phyloP scores from a whole-genome alignment of 2,113 vertebrate species.

The Castor canadensis region DNA sequence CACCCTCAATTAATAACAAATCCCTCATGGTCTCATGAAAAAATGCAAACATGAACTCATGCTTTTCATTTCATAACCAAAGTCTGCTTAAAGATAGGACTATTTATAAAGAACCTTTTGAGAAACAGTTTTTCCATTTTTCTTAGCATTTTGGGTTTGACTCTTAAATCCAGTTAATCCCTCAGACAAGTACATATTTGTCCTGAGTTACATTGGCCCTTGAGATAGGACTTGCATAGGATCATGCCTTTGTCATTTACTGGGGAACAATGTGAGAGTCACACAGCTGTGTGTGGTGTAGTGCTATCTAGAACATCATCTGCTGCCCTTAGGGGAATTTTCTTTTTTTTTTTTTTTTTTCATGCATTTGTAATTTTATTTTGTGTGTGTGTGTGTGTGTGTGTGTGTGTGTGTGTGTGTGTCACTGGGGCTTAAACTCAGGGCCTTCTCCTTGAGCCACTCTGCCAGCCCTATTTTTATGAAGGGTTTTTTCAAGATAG shows the following conservation, averaged over 20 bases:
- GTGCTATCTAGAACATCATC: background rate
- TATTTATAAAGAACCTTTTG: background rate
- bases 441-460: too few relatives aligned
- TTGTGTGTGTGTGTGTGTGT: too few relatives aligned
- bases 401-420: too few relatives aligned
- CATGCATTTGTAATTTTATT: too few relatives aligned
- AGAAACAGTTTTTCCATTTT: background rate
- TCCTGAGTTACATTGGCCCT: background rate
- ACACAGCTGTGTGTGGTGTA: background rate
- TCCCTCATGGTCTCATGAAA: background rate
- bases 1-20: constrained; percentile 3
- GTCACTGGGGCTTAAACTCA: too few relatives aligned
- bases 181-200: background rate
- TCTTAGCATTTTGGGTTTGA: constrained; percentile 6
- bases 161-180: background rate
- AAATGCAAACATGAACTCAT: background rate
- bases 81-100: background rate
- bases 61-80: background rate
- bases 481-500: too few relatives aligned
- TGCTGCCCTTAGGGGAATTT: background rate
- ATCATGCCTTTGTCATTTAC: background rate
- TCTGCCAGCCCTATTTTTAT: too few relatives aligned
- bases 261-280: background rate
- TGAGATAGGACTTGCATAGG: background rate
- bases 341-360: too few relatives aligned